Evolutionary conservation across 2,113 vertebrate species (phyloP), one percentile per base, ranked within the genome.

Genomic region (Herpailurus yagouaroundi): DNA sequence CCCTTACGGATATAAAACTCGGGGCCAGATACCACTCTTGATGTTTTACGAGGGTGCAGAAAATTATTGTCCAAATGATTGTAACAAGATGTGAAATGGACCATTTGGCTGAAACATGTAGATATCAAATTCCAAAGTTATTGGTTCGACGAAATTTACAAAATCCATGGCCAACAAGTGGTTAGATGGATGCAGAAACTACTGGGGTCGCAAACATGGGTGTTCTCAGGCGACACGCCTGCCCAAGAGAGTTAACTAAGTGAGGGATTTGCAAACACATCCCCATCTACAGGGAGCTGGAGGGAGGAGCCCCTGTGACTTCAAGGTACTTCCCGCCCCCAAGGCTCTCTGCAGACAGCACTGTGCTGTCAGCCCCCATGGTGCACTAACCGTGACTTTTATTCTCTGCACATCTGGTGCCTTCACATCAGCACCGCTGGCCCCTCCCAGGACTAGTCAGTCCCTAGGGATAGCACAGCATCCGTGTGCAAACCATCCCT

Each of bases 21-120:
- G 10, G 69, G 12, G 14, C 41, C 45, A 31, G 33, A 12, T 45
- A 29, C 60, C 88, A n/a, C 36, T 80, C 45, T 74, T 45, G 52
- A 41, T 25, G 4, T 23, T 64, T 82, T 66, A 38, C 16, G 33
- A 69, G 45, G 36, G 38, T 18, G 15, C 14, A 89, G 66, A 73
- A 71, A 31, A 19, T 36, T 18, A 38, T 41, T 8, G 21, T 60
- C 64, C 63, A 31, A 71, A 66, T n/a, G 13, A 94, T 48, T 25
- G 21, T 63, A 63, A 55, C 41, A 41, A 73, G 16, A 83, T 48
- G 48, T 79, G 84, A 50, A 73, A 92, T 76, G 86, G 91, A 89
- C n/a, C 2, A 7, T 55, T 76, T 76, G 82, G 82, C 55, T 81
- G 15, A 92, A 91, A 74, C 13, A 31, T 4, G 3, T 7, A 41